Evolutionary conservation across 1,140 invertebrate genomes (phyloP).

Genomic region (Kradibia gibbosae): DNA sequence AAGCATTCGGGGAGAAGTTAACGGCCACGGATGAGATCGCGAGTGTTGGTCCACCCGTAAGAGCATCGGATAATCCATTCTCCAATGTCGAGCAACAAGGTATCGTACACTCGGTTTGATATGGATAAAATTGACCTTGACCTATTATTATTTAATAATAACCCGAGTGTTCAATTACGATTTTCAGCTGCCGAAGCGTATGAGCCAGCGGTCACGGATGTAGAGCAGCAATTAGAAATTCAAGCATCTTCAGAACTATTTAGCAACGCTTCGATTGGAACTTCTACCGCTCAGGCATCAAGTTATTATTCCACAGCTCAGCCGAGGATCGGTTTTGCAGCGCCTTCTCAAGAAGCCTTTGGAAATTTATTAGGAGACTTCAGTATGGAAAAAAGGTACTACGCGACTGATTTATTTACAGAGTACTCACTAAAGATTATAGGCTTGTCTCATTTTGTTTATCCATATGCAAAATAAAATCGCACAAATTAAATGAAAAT

Average conservation of each 20-base stretch:
- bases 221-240: not conserved
- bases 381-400: conserved; percentile 34
- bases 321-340: conserved; percentile 50
- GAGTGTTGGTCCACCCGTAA: conserved; percentile 53
- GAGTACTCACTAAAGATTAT: conserved; percentile 52
- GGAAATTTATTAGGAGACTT: conserved; percentile 64
- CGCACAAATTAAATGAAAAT: no score
- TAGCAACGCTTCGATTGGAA: not conserved
- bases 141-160: no score
- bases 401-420: conserved; percentile 43
- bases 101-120: not conserved
- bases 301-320: conserved; percentile 28
- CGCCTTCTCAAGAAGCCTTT: not conserved
- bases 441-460: conserved; percentile 31
- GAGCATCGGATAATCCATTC: conserved; percentile 53
- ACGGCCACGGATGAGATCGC: conserved; percentile 3
- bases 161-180: no score
- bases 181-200: not conserved
- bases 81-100: conserved; percentile 33
- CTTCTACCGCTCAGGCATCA: not conserved
- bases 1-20: not conserved
- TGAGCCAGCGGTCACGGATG: not conserved
- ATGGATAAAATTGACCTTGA: no score
- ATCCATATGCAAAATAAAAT: no score
- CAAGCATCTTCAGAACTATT: not conserved